These are phyloP conservation scores for Drosophila kohkoa DNA, from an alignment of 1,140 invertebrate genomes.

Conservation along the genomic window DNA sequence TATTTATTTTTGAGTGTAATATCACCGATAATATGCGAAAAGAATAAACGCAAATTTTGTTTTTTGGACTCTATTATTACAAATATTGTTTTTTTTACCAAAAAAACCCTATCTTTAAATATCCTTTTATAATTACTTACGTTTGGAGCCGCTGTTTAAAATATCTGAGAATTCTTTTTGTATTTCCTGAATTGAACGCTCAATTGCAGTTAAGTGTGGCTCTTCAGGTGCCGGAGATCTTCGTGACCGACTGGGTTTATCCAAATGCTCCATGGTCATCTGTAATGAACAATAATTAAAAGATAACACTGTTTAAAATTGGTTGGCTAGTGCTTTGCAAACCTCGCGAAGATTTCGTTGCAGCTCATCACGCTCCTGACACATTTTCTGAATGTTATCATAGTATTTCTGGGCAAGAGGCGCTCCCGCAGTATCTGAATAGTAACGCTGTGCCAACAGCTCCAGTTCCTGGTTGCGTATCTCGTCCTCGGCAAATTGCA, in stretches of 20 bases:
- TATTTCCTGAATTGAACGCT: conserved; percentile 65
- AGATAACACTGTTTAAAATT: neutral
- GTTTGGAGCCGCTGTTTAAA: conserved; percentile 34
- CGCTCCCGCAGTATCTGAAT: conserved; percentile 5
- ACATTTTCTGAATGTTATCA: conserved; percentile 62
- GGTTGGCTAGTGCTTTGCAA: neutral
- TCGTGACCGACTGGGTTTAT: neutral
- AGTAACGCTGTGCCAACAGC: conserved; percentile 65
- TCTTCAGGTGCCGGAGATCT: neutral
- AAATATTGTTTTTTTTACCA: neutral
- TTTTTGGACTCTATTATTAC: conserved; percentile 16
- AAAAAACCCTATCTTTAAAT: neutral
- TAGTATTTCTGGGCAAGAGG: conserved; percentile 67
- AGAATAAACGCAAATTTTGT: too few species aligned
- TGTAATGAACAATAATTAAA: neutral
- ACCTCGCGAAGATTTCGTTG: conserved; percentile 58
- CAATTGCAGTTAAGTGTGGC: conserved; percentile 45
- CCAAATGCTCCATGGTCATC: conserved; percentile 56
- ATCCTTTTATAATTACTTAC: conserved; percentile 3
- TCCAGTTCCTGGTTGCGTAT: conserved; percentile 77
- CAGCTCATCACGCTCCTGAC: conserved; percentile 58
- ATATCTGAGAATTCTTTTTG: conserved; percentile 64
- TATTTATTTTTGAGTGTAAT: neutral
- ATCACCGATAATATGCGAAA: neutral
- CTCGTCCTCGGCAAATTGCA: conserved; percentile 79